Evolutionary conservation across 2,113 vertebrate species (phyloP), one percentile per base, ranked within the genome.

Genomic region (Cairina moschata): DNA sequence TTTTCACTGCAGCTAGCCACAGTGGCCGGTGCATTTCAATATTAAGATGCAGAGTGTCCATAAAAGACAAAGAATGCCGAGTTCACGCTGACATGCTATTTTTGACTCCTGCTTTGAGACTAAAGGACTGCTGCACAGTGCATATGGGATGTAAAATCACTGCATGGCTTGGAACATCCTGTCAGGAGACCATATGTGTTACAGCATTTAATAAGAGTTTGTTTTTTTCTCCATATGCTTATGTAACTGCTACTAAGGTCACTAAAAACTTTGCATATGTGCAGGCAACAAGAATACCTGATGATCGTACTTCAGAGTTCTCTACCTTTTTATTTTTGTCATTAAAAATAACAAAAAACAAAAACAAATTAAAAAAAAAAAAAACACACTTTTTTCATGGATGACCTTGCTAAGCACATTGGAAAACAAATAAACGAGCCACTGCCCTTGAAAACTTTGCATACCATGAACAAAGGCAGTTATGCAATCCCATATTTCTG

Each of bases 131-230:
- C 95, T 76, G 76, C 68, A 82, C 40, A 18, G 66, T 92, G 88
- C 60, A 58, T 69, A 78, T 55, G 86, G 88, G 54, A 60, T 91
- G 25, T 50, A 88, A 96, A 95, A 91, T 88, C 80, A 20, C 34
- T 54, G 65, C 8, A 0, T 12, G 88, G 80, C 66, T 90, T 91
- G 69, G 90, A 96, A 91, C 58, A 67, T 90, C 92, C 83, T 88
- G 74, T 88, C 86, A 93, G 83, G 74, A 91, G 69, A 89, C 83
- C 91, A 71, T 91, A 93, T 85, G 91, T 75, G 71, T 86, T 91
- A 63, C 44, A 59, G 85, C 93, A 55, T 92, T 92, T 92, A 69
- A 87, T 87, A 66, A 0, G 13, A 88, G 77, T 86, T 92, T 93
- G 62, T 69, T 88, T 92, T 89, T n/a, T 62, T 85, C 86, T 91